Evolutionary conservation across 2,797 vertebrate species (phyloP), one percentile per base, ranked within the genome.

Genomic region (Linurgus olivaceus): DNA sequence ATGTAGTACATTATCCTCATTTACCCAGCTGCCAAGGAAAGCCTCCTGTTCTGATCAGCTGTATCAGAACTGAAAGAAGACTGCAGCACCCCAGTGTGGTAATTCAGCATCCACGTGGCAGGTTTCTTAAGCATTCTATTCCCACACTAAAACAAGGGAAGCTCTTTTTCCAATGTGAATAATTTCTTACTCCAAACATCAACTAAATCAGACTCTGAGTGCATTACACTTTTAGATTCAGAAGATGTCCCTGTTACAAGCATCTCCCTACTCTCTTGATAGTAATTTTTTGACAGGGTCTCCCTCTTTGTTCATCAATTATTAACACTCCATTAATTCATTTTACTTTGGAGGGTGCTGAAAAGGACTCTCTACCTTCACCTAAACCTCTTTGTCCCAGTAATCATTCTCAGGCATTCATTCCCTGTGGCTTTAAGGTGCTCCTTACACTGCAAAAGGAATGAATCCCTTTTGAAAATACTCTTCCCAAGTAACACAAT

Each of bases 71-170:
- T 18, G 50, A 68, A 88, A 89, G 94, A 92, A 72, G 89, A 37
- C 89, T 95, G 85, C 78, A 97, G 93, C 96, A 96, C 94, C 94
- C 94, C 95, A 12, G 85, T 96, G 95, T 96, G 96, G 95, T 70
- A 96, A 81, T 8, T 66, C 75, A 52, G 85, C 48, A 55, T 58
- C 37, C 62, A 70, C 7, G 3, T 77, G 77, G 77, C 75, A 89
- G 45, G 18, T 0, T 16, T 84, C 51, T 29, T 13, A 57, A 81
- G 67, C 38, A 33, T 28, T 61, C 47, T 33, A 25, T 75, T 88
- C 70, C 70, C 55, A 73, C 0, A 2, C 19, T n/a, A 4, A 3
- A 70, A 33, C 9, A 61, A 55, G 23, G 72, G 20, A 37, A 59
- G 15, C 13, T 58, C 61, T 57, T 73, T n/a, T 44, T 78, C 35